These are phyloP conservation scores for Menidia menidia DNA, from an alignment of 2,797 vertebrate genomes.

Conservation along the genomic window DNA sequence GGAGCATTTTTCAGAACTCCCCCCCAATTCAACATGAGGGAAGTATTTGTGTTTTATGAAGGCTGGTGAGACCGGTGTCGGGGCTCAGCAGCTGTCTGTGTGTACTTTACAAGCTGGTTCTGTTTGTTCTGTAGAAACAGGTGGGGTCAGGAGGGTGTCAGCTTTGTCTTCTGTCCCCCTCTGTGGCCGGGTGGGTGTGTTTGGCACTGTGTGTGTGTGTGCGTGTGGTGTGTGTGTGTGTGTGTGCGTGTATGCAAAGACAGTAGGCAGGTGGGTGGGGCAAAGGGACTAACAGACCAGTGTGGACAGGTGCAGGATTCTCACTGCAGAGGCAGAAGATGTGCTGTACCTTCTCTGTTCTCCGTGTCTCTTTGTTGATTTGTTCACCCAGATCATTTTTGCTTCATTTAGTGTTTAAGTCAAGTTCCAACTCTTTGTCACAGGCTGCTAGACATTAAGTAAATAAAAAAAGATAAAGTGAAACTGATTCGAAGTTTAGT, in stretches of 20 bases:
- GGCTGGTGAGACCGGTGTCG: constrained; percentile 64
- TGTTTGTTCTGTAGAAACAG: constrained; percentile 75
- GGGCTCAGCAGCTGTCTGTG: constrained; percentile 77
- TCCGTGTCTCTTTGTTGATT: constrained; percentile 6
- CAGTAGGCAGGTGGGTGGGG: constrained; percentile 51
- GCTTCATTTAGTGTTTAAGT: constrained; percentile 7
- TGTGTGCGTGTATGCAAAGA: constrained; percentile 31
- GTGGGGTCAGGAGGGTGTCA: constrained; percentile 72
- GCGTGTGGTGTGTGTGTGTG: constrained; percentile 29
- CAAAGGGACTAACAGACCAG: constrained; percentile 48
- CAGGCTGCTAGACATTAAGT: not conserved
- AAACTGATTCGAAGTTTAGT: too few species aligned
- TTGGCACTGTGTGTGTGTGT: constrained; percentile 29
- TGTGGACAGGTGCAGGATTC: constrained; percentile 82
- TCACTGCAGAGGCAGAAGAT: constrained; percentile 59
- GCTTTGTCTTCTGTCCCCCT: constrained; percentile 74
- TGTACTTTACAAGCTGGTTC: constrained; percentile 75
- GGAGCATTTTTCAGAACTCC: constrained; percentile 30
- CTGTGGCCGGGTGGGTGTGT: constrained; percentile 48
- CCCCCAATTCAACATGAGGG: constrained; percentile 30
- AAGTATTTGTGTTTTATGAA: constrained; percentile 39
- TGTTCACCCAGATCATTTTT: not conserved
- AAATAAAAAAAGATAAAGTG: too few species aligned
- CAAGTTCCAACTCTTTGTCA: too few species aligned
- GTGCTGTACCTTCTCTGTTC: constrained; percentile 50